Conservation (phyloP, 2,888 invertebrate genomes). For the Netelia fuscicornis region DNA sequence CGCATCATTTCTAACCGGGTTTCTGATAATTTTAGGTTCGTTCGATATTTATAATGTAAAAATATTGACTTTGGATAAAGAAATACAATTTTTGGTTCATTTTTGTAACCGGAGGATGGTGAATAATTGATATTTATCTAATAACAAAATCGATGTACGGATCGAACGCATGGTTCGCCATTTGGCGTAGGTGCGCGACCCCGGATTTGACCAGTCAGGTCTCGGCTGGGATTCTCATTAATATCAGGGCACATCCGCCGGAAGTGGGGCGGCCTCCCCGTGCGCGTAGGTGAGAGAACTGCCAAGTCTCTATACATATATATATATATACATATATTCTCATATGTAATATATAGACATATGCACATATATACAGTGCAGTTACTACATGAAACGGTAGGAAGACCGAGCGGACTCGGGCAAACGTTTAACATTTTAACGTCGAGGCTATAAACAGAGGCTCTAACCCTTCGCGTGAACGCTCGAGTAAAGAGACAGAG, state of each 20-base stretch:
- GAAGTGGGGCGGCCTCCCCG: constrained; percentile 82
- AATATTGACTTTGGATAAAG: too few species aligned
- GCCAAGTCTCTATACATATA: constrained; percentile 11
- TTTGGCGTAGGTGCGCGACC: constrained; percentile 67
- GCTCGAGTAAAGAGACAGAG: background rate
- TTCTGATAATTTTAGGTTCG: too few species aligned
- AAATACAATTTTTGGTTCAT: too few species aligned
- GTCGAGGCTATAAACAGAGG: constrained; percentile 51
- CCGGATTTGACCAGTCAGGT: constrained; percentile 72
- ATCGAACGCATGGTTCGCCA: background rate
- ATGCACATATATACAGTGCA: background rate
- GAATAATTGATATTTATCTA: constrained; percentile 4
- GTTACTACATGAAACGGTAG: constrained; percentile 47
- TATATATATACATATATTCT: constrained; percentile 3
- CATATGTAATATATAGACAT: constrained; percentile 16
- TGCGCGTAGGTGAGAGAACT: constrained; percentile 81
- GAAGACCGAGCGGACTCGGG: constrained; percentile 46
- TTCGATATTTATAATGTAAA: too few species aligned
- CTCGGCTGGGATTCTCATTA: constrained; percentile 80
- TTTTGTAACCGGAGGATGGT: too few species aligned
- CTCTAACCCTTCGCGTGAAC: constrained; percentile 54
- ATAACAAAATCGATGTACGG: background rate
- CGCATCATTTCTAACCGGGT: too few species aligned
- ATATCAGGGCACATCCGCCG: constrained; percentile 84
- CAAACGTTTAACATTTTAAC: constrained; percentile 67